These are phyloP conservation scores for Abramis brama DNA, from an alignment of 2,113 vertebrate species.

Conservation along the genomic window DNA sequence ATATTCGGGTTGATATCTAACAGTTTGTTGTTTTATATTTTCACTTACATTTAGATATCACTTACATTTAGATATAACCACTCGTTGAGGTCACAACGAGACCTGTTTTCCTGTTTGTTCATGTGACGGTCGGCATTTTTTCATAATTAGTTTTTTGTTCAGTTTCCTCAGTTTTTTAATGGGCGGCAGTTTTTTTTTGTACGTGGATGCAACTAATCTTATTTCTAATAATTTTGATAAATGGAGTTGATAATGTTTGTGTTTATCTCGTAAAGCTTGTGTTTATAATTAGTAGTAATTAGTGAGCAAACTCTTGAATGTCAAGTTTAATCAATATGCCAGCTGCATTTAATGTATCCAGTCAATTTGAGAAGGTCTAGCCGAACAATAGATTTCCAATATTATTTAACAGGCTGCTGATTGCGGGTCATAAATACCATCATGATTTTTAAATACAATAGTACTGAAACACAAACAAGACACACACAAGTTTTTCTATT, in stretches of 20 bases:
- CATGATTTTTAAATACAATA: background rate
- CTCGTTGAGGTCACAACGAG: too few relatives aligned
- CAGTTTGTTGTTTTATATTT: too few relatives aligned
- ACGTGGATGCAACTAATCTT: background rate
- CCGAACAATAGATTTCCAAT: background rate
- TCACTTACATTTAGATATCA: too few relatives aligned
- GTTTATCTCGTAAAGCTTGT: too few relatives aligned
- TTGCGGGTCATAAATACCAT: background rate
- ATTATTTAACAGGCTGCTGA: background rate
- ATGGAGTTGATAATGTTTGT: background rate
- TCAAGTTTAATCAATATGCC: conserved; percentile 17
- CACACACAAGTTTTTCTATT: background rate
- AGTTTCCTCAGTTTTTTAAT: background rate
- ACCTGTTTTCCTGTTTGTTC: too few relatives aligned
- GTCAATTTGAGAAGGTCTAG: background rate
- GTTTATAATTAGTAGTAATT: background rate
- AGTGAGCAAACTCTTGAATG: background rate
- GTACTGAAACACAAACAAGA: background rate
- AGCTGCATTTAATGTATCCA: background rate
- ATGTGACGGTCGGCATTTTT: too few relatives aligned
- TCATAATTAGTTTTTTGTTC: too few relatives aligned
- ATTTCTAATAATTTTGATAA: background rate
- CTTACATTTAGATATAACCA: too few relatives aligned
- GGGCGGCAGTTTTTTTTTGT: background rate
- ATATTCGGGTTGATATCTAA: too few relatives aligned